phyloP scores from a whole-genome alignment of 2,888 invertebrate genomes.

The Anticlea derivata region DNA sequence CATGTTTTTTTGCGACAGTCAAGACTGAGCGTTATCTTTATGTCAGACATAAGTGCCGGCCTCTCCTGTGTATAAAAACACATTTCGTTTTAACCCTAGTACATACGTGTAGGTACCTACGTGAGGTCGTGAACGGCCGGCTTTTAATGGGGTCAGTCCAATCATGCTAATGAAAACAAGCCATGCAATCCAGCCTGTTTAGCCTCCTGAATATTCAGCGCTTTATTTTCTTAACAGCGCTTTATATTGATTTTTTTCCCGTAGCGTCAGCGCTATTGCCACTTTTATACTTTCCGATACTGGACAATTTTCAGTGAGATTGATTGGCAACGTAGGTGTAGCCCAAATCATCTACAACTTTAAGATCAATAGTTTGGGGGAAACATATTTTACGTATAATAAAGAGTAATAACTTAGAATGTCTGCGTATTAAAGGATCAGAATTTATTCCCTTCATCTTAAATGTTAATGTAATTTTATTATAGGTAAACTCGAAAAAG shows the following conservation, averaged over 20 bases:
- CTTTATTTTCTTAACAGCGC: constrained; percentile 75
- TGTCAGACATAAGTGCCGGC: no score
- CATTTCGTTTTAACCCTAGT: constrained; percentile 38
- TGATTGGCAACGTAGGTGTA: neutral
- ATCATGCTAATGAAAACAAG: constrained; percentile 81
- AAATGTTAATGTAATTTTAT: no score
- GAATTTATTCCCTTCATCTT: no score
- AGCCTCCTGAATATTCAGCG: constrained; percentile 74
- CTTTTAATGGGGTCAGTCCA: constrained; percentile 74
- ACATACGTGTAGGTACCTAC: constrained; percentile 32
- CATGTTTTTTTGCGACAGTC: no score
- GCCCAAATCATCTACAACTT: no score
- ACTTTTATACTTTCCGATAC: constrained; percentile 1
- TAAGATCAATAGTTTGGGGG: no score
- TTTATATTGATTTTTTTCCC: constrained; percentile 62
- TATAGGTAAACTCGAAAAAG: no score
- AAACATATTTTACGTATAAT: no score
- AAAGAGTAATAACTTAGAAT: no score
- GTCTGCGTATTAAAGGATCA: no score
- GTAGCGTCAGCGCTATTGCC: neutral
- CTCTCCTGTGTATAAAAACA: no score
- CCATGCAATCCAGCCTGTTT: constrained; percentile 68
- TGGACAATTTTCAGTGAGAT: neutral
- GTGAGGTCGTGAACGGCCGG: constrained; percentile 46
- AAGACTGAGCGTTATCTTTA: no score